Conservation (phyloP, 2,888 invertebrate species). For the Papilio elwesi region DNA sequence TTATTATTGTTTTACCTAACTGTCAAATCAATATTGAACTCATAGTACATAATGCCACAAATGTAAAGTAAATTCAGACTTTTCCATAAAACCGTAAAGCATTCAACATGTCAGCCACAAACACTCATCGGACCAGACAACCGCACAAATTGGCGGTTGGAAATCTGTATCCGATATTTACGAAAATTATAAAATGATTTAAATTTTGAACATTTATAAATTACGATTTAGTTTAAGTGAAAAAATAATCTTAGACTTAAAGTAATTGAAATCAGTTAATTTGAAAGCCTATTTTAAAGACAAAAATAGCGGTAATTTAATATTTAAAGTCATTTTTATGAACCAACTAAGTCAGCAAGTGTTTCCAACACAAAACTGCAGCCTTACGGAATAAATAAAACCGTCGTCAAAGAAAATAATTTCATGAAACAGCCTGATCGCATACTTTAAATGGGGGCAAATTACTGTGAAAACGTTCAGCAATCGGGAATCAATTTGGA, state of each 20-base stretch:
- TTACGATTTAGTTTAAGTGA: no score
- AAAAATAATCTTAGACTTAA: no score
- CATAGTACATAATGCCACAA: not conserved
- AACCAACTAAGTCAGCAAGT: no score
- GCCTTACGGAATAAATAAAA: not conserved
- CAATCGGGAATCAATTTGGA: conserved; percentile 37
- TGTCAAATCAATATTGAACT: no score
- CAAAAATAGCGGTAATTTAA: no score
- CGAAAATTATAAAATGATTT: not conserved
- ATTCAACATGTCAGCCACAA: conserved; percentile 14
- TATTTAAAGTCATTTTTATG: no score
- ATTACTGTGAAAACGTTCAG: conserved; percentile 29
- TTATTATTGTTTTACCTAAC: no score
- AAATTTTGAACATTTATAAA: not conserved
- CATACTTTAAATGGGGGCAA: conserved; percentile 14
- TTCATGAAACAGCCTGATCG: not conserved
- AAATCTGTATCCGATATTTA: conserved; percentile 8
- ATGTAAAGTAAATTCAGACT: conserved; percentile 21
- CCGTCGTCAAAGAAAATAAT: not conserved
- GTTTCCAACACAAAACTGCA: no score
- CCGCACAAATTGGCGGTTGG: conserved; percentile 17
- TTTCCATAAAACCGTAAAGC: conserved; percentile 18
- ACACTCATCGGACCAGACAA: not conserved
- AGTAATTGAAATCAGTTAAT: no score
- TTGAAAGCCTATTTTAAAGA: not conserved